Percentiles rank a stretch among this genome's conserved stretches.
phyloP scores from a whole-genome alignment of 2,113 vertebrate genomes.

The Phycodurus eques region DNA sequence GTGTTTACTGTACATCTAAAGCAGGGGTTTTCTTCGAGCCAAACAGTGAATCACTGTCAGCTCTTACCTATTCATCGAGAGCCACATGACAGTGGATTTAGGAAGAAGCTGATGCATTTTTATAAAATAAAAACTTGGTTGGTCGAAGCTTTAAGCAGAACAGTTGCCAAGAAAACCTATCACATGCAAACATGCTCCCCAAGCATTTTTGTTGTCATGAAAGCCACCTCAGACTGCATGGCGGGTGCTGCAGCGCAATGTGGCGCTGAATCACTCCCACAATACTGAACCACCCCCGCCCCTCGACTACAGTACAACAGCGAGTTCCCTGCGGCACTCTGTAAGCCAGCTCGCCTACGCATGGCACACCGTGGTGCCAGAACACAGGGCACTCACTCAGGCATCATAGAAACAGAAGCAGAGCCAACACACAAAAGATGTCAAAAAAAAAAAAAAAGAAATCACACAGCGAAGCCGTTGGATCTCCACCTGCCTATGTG shows the following conservation, averaged over 20 bases:
- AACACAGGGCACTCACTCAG: conserved; percentile 52
- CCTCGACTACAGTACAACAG: conserved; percentile 48
- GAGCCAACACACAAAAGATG: conserved; percentile 54
- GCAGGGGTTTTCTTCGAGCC: conserved; percentile 27
- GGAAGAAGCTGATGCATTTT: conserved; percentile 18
- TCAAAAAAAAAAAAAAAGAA: conserved; percentile 15
- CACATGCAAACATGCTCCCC: conserved; percentile 45
- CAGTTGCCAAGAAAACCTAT: conserved; percentile 48
- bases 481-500: conserved; percentile 38
- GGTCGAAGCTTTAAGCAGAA: conserved; percentile 42
- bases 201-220: conserved; percentile 41
- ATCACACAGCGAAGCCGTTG: conserved; percentile 33
- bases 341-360: conserved; percentile 61
- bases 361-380: conserved; percentile 51
- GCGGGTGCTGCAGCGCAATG: conserved; percentile 39
- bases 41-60: conserved; percentile 47
- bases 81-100: conserved; percentile 23
- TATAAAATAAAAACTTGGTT: conserved; percentile 16
- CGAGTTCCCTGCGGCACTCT: conserved; percentile 55
- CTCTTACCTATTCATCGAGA: conserved; percentile 35
- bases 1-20: conserved; percentile 18
- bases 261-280: conserved; percentile 16
- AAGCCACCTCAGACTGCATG: conserved; percentile 40
- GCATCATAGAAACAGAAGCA: conserved; percentile 49
- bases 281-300: conserved; percentile 30